Evolutionary conservation across 2,797 vertebrate genomes (phyloP).

Genomic region (Cottoperca gobio): DNA sequence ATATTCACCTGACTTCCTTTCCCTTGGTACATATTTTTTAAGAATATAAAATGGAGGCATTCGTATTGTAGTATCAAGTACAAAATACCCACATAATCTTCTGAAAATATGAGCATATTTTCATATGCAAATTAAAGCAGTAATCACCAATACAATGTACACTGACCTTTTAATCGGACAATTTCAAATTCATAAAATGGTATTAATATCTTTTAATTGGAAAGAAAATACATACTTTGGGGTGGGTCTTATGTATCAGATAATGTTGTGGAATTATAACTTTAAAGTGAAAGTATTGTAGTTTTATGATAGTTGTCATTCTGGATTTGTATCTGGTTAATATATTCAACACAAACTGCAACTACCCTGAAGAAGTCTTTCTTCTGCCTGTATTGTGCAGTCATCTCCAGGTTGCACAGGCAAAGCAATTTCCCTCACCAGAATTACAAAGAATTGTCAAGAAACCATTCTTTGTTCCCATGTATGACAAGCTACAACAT

Average conservation of each 20-base stretch:
- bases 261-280: not conserved
- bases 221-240: not conserved
- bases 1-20: too few relatives aligned
- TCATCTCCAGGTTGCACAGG: not conserved
- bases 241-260: not conserved
- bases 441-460: conserved; percentile 41
- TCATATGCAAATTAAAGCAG: too few relatives aligned
- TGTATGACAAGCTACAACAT: conserved; percentile 64
- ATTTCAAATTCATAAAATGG: too few relatives aligned
- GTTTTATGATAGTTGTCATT: not conserved
- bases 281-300: not conserved
- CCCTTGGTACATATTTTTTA: too few relatives aligned
- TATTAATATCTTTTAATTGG: too few relatives aligned
- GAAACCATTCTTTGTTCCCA: conserved; percentile 43
- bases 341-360: not conserved
- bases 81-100: too few relatives aligned
- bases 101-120: too few relatives aligned
- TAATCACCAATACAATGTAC: too few relatives aligned
- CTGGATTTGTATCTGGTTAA: not conserved
- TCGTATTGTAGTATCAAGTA: too few relatives aligned
- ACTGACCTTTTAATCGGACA: too few relatives aligned
- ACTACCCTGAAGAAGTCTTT: not conserved
- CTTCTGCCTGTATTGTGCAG: not conserved
- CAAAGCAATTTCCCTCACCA: conserved; percentile 15
- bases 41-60: too few relatives aligned